phyloP scores from a whole-genome alignment of 2,888 invertebrate genomes.

The Sphecodes monilicornis region DNA sequence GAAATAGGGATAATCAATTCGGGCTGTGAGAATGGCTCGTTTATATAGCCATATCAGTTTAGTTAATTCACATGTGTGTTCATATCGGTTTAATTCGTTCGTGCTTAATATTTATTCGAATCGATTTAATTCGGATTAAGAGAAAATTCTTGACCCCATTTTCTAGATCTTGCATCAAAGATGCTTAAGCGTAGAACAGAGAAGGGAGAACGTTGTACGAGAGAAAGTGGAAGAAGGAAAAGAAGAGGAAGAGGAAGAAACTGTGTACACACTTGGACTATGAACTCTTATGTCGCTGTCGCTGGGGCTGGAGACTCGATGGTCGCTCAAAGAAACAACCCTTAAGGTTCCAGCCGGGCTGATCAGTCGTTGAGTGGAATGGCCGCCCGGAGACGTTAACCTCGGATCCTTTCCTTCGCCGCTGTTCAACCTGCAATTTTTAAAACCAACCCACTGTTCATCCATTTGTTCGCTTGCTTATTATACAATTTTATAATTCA shows the following conservation, averaged over 20 bases:
- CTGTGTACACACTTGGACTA: conserved; percentile 75
- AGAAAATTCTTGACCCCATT: background rate
- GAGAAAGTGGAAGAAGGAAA: background rate
- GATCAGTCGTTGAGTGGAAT: conserved; percentile 75
- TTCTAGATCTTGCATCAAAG: background rate
- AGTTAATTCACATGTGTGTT: background rate
- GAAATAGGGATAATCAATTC: too few relatives aligned
- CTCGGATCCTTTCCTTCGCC: conserved; percentile 69
- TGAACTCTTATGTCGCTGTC: conserved; percentile 78
- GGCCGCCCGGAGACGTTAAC: conserved; percentile 74
- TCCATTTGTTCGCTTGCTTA: too few relatives aligned
- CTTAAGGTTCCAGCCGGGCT: conserved; percentile 76
- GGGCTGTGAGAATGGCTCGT: too few relatives aligned
- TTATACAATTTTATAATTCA: too few relatives aligned
- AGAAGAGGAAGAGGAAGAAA: background rate
- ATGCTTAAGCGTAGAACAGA: background rate
- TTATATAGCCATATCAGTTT: too few relatives aligned
- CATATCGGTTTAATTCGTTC: background rate
- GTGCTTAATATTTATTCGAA: background rate
- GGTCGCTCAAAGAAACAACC: conserved; percentile 77
- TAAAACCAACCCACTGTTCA: too few relatives aligned
- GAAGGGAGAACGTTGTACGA: background rate
- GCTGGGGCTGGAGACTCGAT: conserved; percentile 80
- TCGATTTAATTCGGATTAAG: background rate
- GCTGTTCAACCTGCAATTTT: conserved; percentile 67